phyloP scores from a whole-genome alignment of 2,888 invertebrate species.

The Thera obeliscata region DNA sequence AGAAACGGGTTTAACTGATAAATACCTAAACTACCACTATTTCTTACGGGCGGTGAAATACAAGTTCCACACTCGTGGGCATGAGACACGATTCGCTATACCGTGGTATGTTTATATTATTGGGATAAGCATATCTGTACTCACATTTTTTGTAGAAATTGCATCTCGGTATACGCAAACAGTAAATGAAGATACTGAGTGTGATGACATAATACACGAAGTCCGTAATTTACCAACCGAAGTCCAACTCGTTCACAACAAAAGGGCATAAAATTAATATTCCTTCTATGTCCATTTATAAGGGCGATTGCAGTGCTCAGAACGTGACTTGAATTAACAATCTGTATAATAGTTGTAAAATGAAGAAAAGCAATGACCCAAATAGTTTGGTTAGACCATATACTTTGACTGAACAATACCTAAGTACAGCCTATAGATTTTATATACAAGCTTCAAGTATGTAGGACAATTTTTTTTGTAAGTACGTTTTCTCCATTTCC shows the following conservation, averaged over 20 bases:
- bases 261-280: conserved; percentile 19
- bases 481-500: too few relatives aligned
- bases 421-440: too few relatives aligned
- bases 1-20: conserved; percentile 57
- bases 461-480: too few relatives aligned
- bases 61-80: conserved; percentile 28
- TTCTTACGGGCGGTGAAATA: conserved; percentile 38
- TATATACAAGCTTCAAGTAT: too few relatives aligned
- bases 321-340: conserved; percentile 12
- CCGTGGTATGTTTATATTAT: conserved; percentile 55
- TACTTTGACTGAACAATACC: background rate
- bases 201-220: background rate
- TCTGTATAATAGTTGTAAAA: background rate
- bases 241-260: background rate
- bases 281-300: conserved; percentile 13
- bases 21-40: conserved; percentile 40
- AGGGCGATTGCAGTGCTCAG: conserved; percentile 10
- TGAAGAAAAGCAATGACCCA: conserved; percentile 17
- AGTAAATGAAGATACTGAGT: background rate
- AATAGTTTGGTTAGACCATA: background rate
- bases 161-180: conserved; percentile 4
- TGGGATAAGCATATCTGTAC: conserved; percentile 47
- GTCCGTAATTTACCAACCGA: background rate
- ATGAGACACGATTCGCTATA: conserved; percentile 39
- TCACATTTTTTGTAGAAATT: conserved; percentile 47